phyloP scores from a whole-genome alignment of 2,888 invertebrate genomes.

The Megalurothrips usitatus region DNA sequence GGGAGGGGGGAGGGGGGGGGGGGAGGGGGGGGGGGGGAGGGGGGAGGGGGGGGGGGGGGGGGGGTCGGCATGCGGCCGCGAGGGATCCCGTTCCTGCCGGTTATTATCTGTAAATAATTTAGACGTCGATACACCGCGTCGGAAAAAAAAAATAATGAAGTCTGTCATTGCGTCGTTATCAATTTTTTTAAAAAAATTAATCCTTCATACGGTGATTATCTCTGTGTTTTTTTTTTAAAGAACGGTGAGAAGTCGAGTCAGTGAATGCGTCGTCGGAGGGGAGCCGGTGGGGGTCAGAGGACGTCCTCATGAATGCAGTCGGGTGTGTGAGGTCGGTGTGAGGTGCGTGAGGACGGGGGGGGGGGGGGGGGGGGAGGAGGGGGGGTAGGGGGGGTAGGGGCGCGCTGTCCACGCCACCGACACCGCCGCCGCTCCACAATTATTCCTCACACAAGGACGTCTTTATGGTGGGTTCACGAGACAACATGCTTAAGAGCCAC shows the following conservation, averaged over 20 bases:
- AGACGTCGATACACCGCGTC: too few species aligned
- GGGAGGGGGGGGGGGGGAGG: neutral
- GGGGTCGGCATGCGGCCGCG: neutral
- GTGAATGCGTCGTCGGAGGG: too few species aligned
- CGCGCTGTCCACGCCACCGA: neutral
- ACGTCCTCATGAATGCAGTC: too few species aligned
- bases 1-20: neutral
- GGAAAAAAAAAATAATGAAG: too few species aligned
- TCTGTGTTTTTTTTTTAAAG: too few species aligned
- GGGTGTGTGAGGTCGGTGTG: too few species aligned
- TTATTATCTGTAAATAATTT: too few species aligned
- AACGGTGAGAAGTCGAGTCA: too few species aligned
- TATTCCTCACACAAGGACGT: constrained; percentile 5
- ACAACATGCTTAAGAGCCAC: constrained; percentile 15
- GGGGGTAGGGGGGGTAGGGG: neutral
- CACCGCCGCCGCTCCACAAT: neutral
- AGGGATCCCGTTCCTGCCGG: neutral
- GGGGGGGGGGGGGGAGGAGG: neutral
- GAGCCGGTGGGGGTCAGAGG: too few species aligned
- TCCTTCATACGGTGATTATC: too few species aligned
- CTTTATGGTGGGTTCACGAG: neutral
- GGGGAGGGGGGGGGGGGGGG: neutral
- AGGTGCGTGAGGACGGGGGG: neutral
- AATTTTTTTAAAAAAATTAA: too few species aligned
- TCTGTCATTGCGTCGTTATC: too few species aligned